phyloP scores from a whole-genome alignment of 1,140 invertebrate species.

The Maniola jurtina region DNA sequence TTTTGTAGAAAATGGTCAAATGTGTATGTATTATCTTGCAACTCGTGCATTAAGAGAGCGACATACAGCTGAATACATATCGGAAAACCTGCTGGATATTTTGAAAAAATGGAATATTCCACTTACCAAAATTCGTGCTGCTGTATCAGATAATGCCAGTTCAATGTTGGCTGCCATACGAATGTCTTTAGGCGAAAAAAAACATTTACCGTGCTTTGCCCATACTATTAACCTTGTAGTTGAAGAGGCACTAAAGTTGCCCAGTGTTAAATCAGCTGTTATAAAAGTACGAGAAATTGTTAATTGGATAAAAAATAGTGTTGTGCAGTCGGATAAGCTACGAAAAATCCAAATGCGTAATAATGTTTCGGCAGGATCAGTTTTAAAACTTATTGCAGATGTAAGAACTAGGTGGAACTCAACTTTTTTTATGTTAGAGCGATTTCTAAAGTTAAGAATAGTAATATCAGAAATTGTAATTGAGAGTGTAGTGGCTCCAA shows the following conservation, averaged over 20 bases:
- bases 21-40: too few relatives aligned
- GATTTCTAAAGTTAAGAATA: slow-evolving; percentile 9
- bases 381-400: slow-evolving; percentile 18
- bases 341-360: slow-evolving; percentile 31
- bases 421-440: slow-evolving; percentile 34
- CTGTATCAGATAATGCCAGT: too few relatives aligned
- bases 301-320: slow-evolving; percentile 37
- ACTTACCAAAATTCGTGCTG: too few relatives aligned
- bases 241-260: slow-evolving; percentile 18
- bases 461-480: slow-evolving; percentile 29
- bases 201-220: slow-evolving; percentile 27
- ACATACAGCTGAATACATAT: too few relatives aligned
- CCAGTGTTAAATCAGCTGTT: slow-evolving; percentile 22
- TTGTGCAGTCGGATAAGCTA: slow-evolving; percentile 29
- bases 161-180: neutral
- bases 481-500: slow-evolving; percentile 25
- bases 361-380: slow-evolving; percentile 25
- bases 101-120: too few relatives aligned
- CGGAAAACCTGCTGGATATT: too few relatives aligned
- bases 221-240: slow-evolving; percentile 32
- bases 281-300: slow-evolving; percentile 33
- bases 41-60: too few relatives aligned
- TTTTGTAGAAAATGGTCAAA: slow-evolving; percentile 29
- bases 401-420: slow-evolving; percentile 30
- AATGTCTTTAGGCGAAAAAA: slow-evolving; percentile 34